Evolutionary conservation across 2,888 invertebrate genomes (phyloP).

Genomic region (Dryocosmus kuriphilus): DNA sequence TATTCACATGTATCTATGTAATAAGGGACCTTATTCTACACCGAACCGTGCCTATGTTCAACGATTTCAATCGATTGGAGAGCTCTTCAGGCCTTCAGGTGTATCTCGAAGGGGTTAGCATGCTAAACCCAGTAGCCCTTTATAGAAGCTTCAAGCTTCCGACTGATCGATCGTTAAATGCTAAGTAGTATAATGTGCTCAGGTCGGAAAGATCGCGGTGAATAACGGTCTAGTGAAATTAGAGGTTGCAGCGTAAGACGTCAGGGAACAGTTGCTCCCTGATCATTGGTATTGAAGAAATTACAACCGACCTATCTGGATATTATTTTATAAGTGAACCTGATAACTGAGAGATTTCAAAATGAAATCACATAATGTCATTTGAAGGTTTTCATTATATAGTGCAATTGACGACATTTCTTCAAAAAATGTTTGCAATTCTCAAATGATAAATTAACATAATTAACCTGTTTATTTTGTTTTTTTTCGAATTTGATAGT

Average conservation of each 20-base stretch:
- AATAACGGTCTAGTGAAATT: slow-evolving; percentile 51
- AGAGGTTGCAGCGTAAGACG: slow-evolving; percentile 53
- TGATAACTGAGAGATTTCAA: neutral
- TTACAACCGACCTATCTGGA: neutral
- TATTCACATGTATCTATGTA: neutral
- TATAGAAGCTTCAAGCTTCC: neutral
- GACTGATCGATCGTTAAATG: neutral
- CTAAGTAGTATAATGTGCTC: neutral
- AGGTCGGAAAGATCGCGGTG: neutral
- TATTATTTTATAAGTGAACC: neutral
- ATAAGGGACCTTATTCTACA: neutral
- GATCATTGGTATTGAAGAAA: neutral
- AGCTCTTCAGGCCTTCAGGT: slow-evolving; percentile 7
- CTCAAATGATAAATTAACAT: too few relatives aligned
- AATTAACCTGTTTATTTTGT: too few relatives aligned
- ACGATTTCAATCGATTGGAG: neutral
- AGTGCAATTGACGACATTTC: too few relatives aligned
- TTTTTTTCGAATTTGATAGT: too few relatives aligned
- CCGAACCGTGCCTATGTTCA: neutral
- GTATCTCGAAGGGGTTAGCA: neutral
- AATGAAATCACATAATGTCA: neutral
- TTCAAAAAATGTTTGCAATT: too few relatives aligned
- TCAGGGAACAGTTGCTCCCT: slow-evolving; percentile 54
- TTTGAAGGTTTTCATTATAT: too few relatives aligned
- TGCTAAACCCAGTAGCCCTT: neutral